A percentile compares a stretch with the other conserved stretches of the same genome.
These are phyloP conservation scores for Amblyraja radiata DNA, from an alignment of 2,797 vertebrate genomes.

Conservation along the genomic window DNA sequence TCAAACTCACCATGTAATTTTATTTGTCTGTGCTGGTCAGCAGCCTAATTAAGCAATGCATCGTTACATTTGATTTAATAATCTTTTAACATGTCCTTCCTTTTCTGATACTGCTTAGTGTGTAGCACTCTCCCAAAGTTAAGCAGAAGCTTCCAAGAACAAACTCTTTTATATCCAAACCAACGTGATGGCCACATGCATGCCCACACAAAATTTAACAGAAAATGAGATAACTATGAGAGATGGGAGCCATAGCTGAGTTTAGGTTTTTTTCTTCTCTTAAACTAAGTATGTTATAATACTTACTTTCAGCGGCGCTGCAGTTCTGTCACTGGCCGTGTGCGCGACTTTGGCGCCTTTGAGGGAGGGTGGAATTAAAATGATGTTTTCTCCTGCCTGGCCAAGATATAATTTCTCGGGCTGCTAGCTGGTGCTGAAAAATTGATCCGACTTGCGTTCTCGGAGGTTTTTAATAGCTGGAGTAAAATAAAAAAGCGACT, in stretches of 20 bases:
- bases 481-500: no score
- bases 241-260: not conserved
- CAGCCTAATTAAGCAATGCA: not conserved
- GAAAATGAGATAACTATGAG: not conserved
- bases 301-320: no score
- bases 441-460: no score
- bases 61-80: not conserved
- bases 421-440: no score
- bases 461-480: no score
- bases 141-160: not conserved
- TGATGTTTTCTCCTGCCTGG: no score
- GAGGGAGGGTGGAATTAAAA: no score
- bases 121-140: not conserved
- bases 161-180: not conserved
- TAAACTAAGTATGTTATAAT: not conserved
- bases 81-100: not conserved
- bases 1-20: no score
- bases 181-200: not conserved
- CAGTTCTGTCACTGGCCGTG: no score
- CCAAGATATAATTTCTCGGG: no score
- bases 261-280: not conserved
- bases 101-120: not conserved
- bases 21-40: not conserved
- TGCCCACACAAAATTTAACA: not conserved
- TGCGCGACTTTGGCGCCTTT: no score